These are phyloP conservation scores for Belgica antarctica DNA, from an alignment of 2,888 invertebrate species.

Conservation along the genomic window DNA sequence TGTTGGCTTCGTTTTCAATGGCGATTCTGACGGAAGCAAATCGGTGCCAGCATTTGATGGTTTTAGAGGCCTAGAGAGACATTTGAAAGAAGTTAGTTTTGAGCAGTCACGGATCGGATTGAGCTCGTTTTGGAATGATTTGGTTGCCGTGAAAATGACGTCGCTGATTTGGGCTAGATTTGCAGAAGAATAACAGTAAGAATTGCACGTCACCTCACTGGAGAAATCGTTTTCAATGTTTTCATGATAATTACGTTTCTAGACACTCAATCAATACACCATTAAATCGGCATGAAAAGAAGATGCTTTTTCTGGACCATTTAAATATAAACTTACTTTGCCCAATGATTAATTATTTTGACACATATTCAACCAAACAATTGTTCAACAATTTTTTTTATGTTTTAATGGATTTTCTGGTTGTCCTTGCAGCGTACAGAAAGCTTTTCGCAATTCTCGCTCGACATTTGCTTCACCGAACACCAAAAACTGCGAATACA, in stretches of 20 bases:
- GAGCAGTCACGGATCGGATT: too few species aligned
- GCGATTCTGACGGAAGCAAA: constrained; percentile 29
- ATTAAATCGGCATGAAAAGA: not conserved
- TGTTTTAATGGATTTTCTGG: constrained; percentile 23
- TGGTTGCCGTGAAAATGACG: too few species aligned
- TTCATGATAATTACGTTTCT: too few species aligned
- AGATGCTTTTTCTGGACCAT: not conserved
- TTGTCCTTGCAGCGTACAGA: not conserved
- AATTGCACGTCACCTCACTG: too few species aligned
- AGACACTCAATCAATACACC: too few species aligned
- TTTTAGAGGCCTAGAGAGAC: constrained; percentile 15
- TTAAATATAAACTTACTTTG: not conserved
- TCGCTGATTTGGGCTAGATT: too few species aligned
- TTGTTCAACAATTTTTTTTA: constrained; percentile 36
- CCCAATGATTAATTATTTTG: constrained; percentile 40
- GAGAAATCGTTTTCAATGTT: too few species aligned
- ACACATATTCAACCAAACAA: constrained; percentile 31
- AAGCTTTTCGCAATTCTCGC: not conserved
- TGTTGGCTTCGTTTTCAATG: constrained; percentile 24
- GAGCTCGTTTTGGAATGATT: too few species aligned
- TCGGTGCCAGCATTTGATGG: constrained; percentile 29
- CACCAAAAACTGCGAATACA: not conserved
- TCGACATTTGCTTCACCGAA: too few species aligned
- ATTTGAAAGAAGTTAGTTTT: not conserved
- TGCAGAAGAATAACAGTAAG: too few species aligned